Evolutionary conservation across 37 sponge, comb jelly and placozoan genomes (phyloP).

Genomic region (Halisarca cf. caerulea): DNA sequence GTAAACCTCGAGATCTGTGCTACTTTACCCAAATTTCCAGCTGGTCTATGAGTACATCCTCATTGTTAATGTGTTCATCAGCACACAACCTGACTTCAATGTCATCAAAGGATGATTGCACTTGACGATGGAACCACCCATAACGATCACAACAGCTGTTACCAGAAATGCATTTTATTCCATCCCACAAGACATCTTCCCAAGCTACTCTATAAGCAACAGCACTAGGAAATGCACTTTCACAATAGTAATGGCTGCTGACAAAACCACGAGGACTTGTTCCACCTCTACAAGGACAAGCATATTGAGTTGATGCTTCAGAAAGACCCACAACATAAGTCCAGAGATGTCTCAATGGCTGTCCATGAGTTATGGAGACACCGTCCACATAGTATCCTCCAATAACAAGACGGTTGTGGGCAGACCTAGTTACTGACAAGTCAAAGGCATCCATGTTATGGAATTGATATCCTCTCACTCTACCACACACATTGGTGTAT

Average conservation of each 20-base stretch:
- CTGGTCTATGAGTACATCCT: not conserved
- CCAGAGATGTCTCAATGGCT: not conserved
- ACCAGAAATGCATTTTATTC: not conserved
- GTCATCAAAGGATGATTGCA: not conserved
- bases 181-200: not conserved
- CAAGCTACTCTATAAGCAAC: not conserved
- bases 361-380: not conserved
- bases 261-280: not conserved
- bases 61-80: not conserved
- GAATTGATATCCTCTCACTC: constrained; percentile 2
- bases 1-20: no score
- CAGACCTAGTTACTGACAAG: no score
- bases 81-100: not conserved
- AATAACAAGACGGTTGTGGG: no score
- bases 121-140: not conserved
- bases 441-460: not conserved
- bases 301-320: not conserved
- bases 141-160: not conserved
- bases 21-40: not conserved
- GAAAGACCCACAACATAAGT: not conserved
- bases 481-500: constrained; percentile 1
- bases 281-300: not conserved
- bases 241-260: not conserved
- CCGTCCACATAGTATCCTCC: not conserved
- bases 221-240: not conserved